Evolutionary conservation across 2,113 vertebrate species (phyloP).

Genomic region (Ibidorhyncha struthersii): DNA sequence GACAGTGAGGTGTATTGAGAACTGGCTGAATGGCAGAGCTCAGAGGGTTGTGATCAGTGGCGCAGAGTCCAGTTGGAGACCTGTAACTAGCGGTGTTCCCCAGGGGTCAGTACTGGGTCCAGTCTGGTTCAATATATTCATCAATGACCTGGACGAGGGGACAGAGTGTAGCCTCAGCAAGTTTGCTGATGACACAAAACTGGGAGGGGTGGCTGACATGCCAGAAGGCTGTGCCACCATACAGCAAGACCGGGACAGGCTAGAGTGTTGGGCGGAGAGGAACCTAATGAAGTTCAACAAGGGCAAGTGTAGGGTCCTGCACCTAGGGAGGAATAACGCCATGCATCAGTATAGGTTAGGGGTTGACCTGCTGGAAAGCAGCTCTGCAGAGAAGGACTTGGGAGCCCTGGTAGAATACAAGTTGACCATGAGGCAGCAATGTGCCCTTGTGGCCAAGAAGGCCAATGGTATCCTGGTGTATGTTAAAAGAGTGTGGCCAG

Average conservation of each 20-base stretch:
- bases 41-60: neutral
- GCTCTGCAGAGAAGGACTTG: neutral
- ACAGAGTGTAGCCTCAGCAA: neutral
- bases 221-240: neutral
- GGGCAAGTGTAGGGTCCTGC: neutral
- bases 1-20: neutral
- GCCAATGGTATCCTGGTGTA: neutral
- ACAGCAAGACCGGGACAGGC: neutral
- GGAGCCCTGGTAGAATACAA: neutral
- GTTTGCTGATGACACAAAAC: neutral
- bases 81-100: neutral
- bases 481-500: neutral
- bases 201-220: neutral
- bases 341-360: neutral
- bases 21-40: neutral
- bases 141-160: neutral
- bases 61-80: neutral
- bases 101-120: neutral
- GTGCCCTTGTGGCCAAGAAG: neutral
- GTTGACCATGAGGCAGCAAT: neutral
- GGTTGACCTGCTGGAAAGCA: neutral
- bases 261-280: neutral
- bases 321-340: neutral
- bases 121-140: neutral
- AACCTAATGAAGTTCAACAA: neutral